These are phyloP conservation scores for Brachypterus glaber DNA, from an alignment of 2,888 invertebrate genomes.

Conservation along the genomic window DNA sequence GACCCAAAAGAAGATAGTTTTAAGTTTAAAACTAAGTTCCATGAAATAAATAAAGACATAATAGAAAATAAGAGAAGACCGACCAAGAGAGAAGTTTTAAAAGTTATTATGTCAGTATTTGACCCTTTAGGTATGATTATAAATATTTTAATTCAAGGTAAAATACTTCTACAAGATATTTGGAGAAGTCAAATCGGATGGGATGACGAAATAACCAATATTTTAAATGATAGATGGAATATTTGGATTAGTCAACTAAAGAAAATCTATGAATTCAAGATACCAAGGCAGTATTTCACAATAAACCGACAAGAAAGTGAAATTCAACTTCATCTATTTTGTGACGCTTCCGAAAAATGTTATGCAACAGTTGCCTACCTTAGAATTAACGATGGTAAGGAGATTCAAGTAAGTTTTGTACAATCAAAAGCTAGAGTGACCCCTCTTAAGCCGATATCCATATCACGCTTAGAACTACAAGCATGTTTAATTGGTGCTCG, in stretches of 20 bases:
- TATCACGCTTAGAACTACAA: slow-evolving; percentile 8
- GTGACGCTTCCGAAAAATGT: slow-evolving; percentile 6
- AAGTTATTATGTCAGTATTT: slow-evolving; percentile 1
- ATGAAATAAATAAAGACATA: too few species aligned
- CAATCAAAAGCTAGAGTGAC: slow-evolving; percentile 7
- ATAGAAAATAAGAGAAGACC: too few species aligned
- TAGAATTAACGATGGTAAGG: too few species aligned
- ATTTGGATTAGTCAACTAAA: background rate
- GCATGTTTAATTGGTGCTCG: slow-evolving; percentile 6
- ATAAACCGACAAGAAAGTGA: background rate
- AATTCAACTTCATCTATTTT: slow-evolving; percentile 9
- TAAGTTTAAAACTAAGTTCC: too few species aligned
- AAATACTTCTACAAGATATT: background rate
- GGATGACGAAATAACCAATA: slow-evolving; percentile 1
- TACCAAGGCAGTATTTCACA: slow-evolving; percentile 3
- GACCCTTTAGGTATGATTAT: background rate
- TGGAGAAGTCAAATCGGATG: background rate
- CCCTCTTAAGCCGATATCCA: slow-evolving; percentile 6
- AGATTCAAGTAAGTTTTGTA: too few species aligned
- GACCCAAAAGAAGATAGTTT: slow-evolving; percentile 2
- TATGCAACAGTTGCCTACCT: slow-evolving; percentile 10
- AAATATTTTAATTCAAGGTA: background rate
- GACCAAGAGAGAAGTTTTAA: background rate
- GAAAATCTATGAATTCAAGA: background rate
- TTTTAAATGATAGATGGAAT: slow-evolving; percentile 3